Evolutionary conservation across 2,888 invertebrate species (phyloP), one percentile per base, ranked within the genome.

Genomic region (Alloscopus bannaensis): DNA sequence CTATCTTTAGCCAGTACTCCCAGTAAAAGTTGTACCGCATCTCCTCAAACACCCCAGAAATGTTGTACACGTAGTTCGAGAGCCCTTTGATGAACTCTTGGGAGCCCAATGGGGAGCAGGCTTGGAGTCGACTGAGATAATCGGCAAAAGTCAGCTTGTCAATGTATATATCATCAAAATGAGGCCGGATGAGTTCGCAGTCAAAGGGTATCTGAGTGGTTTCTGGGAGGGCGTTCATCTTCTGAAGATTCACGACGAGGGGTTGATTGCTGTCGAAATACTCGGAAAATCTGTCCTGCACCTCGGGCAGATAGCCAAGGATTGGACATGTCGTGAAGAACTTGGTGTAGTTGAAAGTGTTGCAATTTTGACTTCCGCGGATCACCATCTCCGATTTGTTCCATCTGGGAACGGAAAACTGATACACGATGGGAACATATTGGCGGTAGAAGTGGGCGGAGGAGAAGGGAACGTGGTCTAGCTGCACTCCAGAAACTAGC

Each of bases 1-100:
- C 59, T 40, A 75, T 65, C 60, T 68, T 55, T 22, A 77, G 42
- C 79, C 79, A 82, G 16, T 36, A 79, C 22, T 79, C 55, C 2
- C 16, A 31, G 36, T 68, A 76, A 59, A 80, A 82, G 11, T 68
- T 77, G 8, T 40, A 24, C 26, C 62, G 42, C 77, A 80, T 80
- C 13, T 80, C 47, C 16, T n/a, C 1, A 50, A 75, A 82, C 42
- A 80, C 45, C 11, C 62, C 55, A 13, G 80, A 78, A 13, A 82
- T 81, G 31, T 82, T 82, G 40, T 80, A 80, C 2, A 69, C 65
- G 42, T 80, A 82, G 50, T 78, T 82, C 13, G 45, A 22, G 0
- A 77, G 47, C n/a, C 66, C 65, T 18, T 57, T 24, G 3, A 64
- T 55, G 18, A 65, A 81, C 22, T 80, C 80, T 45, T 47, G 16